Percentiles rank a stretch among this genome's conserved stretches.
These are phyloP conservation scores for Dromius quadrimaculatus DNA, from an alignment of 2,888 invertebrate genomes.

Conservation along the genomic window DNA sequence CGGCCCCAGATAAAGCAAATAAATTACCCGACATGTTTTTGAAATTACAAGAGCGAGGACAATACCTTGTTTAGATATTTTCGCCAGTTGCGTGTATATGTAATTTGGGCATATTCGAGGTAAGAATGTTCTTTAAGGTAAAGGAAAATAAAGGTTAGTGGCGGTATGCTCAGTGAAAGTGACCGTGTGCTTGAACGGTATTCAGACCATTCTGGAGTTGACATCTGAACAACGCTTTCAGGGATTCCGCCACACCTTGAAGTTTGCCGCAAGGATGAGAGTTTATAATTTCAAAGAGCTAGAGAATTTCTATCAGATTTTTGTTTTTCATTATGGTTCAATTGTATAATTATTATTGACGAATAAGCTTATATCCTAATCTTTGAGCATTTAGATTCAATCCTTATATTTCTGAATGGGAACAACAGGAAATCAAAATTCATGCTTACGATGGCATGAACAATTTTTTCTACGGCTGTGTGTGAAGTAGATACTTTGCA, in stretches of 20 bases:
- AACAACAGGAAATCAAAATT: too few relatives aligned
- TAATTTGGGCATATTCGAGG: neutral
- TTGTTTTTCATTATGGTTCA: too few relatives aligned
- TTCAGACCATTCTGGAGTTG: conserved; percentile 56
- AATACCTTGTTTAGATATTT: conserved; percentile 49
- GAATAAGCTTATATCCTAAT: too few relatives aligned
- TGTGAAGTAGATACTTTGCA: too few relatives aligned
- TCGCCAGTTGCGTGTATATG: conserved; percentile 8
- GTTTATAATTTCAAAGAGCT: too few relatives aligned
- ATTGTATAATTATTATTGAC: too few relatives aligned
- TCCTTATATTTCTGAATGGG: too few relatives aligned
- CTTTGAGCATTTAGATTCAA: too few relatives aligned
- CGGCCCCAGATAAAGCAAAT: conserved; percentile 47
- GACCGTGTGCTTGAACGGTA: conserved; percentile 50
- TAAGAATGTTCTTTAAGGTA: conserved; percentile 15
- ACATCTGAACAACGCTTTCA: conserved; percentile 57
- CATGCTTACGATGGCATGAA: too few relatives aligned
- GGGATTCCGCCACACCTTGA: conserved; percentile 55
- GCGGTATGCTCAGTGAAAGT: conserved; percentile 36
- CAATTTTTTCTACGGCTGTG: too few relatives aligned
- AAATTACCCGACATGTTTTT: conserved; percentile 43
- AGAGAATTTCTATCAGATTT: too few relatives aligned
- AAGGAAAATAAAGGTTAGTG: neutral
- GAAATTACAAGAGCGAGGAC: conserved; percentile 35
- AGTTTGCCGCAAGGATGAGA: conserved; percentile 40